A percentile compares a stretch with the other conserved stretches of the same genome.
phyloP scores from a whole-genome alignment of 1,140 invertebrate species.

The Bilobella aurantiaca region DNA sequence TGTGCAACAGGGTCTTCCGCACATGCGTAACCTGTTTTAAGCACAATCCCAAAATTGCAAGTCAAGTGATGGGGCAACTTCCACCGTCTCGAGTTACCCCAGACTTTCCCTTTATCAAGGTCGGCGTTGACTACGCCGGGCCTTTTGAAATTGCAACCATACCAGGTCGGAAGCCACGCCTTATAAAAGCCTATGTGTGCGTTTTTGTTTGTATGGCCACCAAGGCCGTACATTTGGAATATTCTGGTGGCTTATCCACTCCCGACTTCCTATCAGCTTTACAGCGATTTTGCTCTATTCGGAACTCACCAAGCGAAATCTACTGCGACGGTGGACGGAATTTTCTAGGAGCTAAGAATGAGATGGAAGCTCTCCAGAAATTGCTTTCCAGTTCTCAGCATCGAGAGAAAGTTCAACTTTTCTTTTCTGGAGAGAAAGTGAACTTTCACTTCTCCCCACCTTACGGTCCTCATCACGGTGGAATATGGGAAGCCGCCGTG shows the following conservation, averaged over 20 bases:
- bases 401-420: background rate
- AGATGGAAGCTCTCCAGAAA: background rate
- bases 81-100: constrained; percentile 34
- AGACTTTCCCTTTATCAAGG: constrained; percentile 33
- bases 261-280: constrained; percentile 36
- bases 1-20: background rate
- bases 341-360: constrained; percentile 6
- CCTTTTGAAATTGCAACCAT: constrained; percentile 15
- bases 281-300: constrained; percentile 37
- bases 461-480: constrained; percentile 36
- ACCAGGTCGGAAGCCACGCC: background rate
- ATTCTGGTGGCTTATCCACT: constrained; percentile 35
- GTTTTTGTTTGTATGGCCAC: constrained; percentile 39
- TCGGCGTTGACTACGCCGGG: constrained; percentile 37
- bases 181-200: constrained; percentile 36
- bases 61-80: constrained; percentile 38
- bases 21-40: constrained; percentile 38
- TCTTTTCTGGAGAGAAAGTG: constrained; percentile 15
- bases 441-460: constrained; percentile 38
- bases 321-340: constrained; percentile 1
- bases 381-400: background rate
- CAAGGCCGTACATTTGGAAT: constrained; percentile 39
- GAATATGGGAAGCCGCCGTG: constrained; percentile 38
- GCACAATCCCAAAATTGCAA: constrained; percentile 29
- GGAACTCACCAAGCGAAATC: constrained; percentile 16